Evolutionary conservation across 2,113 vertebrate species (phyloP).

Genomic region (Mystacornis crossleyi): DNA sequence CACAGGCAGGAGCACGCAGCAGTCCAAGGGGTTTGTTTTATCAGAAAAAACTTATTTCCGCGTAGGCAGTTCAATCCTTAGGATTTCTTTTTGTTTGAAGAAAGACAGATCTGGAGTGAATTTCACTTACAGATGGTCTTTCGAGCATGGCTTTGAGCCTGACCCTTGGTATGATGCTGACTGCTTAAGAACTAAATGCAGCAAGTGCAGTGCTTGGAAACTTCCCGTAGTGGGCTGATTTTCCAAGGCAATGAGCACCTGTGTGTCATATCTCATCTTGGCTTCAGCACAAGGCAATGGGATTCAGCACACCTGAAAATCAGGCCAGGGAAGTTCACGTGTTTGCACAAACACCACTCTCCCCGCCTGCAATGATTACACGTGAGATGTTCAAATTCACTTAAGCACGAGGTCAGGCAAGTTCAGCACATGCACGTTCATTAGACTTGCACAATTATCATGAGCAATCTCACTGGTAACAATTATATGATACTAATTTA

Average conservation of each 20-base stretch:
- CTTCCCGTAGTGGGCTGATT: slow-evolving; percentile 17
- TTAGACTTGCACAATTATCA: not conserved
- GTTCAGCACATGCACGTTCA: not conserved
- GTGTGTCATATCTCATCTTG: not conserved
- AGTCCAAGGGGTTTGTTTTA: slow-evolving; percentile 43
- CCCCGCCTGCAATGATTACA: not conserved
- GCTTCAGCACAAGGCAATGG: not conserved
- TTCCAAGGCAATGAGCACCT: slow-evolving; percentile 44
- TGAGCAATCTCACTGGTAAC: not conserved
- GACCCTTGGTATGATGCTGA: slow-evolving; percentile 52
- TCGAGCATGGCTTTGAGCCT: not conserved
- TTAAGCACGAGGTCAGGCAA: not conserved
- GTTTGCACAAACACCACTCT: not conserved
- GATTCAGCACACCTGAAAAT: not conserved
- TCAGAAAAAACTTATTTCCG: slow-evolving; percentile 13
- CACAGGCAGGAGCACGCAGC: not conserved
- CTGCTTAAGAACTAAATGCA: slow-evolving; percentile 23
- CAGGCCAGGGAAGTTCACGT: not conserved
- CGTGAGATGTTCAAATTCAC: not conserved
- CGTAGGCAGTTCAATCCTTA: not conserved
- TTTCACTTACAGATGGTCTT: slow-evolving; percentile 28
- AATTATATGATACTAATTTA: not conserved
- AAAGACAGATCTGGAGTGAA: slow-evolving; percentile 16
- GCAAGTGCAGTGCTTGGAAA: slow-evolving; percentile 18
- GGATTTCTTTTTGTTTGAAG: slow-evolving; percentile 43